Evolutionary conservation across 2,888 invertebrate species (phyloP).

Genomic region (Phyllotreta striolata): DNA sequence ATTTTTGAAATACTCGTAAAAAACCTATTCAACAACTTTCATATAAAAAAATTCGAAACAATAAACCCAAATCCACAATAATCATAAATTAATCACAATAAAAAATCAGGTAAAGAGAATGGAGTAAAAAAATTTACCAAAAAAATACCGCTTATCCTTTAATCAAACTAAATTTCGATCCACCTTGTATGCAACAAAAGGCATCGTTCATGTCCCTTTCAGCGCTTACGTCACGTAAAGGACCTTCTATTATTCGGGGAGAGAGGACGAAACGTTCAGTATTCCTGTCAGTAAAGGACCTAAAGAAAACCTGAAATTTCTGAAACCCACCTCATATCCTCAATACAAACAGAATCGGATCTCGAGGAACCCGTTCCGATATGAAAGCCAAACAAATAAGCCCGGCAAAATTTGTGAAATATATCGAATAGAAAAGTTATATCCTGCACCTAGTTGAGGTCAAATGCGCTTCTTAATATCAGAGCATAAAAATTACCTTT

Average conservation of each 20-base stretch:
- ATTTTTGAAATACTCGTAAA: too few species aligned
- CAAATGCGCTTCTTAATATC: too few species aligned
- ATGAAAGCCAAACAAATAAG: not conserved
- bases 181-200: slow-evolving; percentile 5
- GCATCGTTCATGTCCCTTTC: slow-evolving; percentile 7
- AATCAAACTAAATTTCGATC: not conserved
- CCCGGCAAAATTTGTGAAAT: too few species aligned
- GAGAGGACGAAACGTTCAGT: slow-evolving; percentile 13
- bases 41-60: too few species aligned
- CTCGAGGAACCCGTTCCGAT: not conserved
- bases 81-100: too few species aligned
- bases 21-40: too few species aligned
- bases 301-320: slow-evolving; percentile 8
- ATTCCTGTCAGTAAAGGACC: slow-evolving; percentile 24
- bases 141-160: not conserved
- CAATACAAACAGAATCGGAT: slow-evolving; percentile 14
- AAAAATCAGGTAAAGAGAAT: too few species aligned
- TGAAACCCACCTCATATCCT: slow-evolving; percentile 16
- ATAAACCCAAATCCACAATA: too few species aligned
- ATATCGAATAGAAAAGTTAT: too few species aligned
- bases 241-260: slow-evolving; percentile 20
- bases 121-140: too few species aligned
- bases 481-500: too few species aligned
- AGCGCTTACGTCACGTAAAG: slow-evolving; percentile 21
- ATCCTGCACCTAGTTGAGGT: too few species aligned